Base-by-base conservation (phyloP, 1,140 invertebrate species). In the Physella acuta region DNA sequence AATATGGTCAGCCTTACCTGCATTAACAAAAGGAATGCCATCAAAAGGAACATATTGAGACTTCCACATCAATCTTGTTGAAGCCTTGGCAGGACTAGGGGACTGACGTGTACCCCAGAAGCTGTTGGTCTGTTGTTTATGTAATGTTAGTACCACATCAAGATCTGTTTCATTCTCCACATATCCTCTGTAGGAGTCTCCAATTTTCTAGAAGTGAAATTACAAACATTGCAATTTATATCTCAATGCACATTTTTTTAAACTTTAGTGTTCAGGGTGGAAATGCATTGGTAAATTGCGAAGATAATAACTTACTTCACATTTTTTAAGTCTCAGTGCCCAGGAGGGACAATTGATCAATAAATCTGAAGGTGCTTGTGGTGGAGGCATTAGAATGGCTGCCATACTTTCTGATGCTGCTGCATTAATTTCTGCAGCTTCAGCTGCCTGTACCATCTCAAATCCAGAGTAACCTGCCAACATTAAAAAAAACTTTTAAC, bases 11-110 rank as follows among this genome's bases (percentile, higher is more conserved):
- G n/a, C n/a, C n/a, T 64, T 73, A 83, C 84, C 83, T 69, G 81
- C 69, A 69, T 85, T 85, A 14, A 85, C 78, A 75, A 85, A 85
- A 20, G 84, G 84, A 39, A 85, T 80, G 11, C 84, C 84, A 79
- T 85, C 84, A 73, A 84, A 85, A 0, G 83, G 84, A 20, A 85
- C 84, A 76, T 85, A 85, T 65, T 85, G 84, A 33, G 84, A 85
- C 68, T 84, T 85, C 84, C 84, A 85, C 84, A 85, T 85, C 11
- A 85, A 75, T 55, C 84, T 63, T 24, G 82, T 83, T 20, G 84
- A 84, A 3, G 80, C 77, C 68, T 82, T 82, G 0, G 78, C 78
- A 1, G 80, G 77, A 69, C 78, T 77, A 0, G 83, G 83, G 1
- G 82, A 83, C 71, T 85, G 84, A 20, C 84, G 76, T 11, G 83